A percentile compares a stretch with the other conserved stretches of the same genome.
Conservation (phyloP, 2,113 vertebrate genomes). For the Entomyzon cyanotis region DNA sequence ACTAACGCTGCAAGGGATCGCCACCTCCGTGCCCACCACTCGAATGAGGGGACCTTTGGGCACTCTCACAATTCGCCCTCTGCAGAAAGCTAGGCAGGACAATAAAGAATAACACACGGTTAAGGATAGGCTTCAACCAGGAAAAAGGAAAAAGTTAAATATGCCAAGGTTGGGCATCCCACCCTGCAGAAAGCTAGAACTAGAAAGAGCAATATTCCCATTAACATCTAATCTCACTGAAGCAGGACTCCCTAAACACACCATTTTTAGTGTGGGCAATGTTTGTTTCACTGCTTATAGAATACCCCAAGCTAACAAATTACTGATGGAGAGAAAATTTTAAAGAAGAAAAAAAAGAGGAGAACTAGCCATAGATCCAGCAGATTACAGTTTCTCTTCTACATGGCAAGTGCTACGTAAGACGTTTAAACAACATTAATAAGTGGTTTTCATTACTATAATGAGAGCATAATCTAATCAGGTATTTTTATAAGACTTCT, state of each 20-base stretch:
- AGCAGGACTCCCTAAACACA: not conserved
- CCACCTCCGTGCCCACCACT: conserved; percentile 83
- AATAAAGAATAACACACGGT: not conserved
- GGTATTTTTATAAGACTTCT: not conserved
- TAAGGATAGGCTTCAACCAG: not conserved
- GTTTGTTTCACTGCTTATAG: not conserved
- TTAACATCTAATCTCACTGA: not conserved
- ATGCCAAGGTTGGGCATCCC: not conserved
- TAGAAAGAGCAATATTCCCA: not conserved
- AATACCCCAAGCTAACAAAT: not conserved
- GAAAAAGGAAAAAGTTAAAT: not conserved
- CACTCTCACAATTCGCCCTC: conserved; percentile 85
- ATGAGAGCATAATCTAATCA: not conserved
- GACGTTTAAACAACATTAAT: not conserved
- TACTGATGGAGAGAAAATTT: not conserved
- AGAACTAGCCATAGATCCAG: not conserved
- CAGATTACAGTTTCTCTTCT: not conserved
- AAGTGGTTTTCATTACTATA: not conserved
- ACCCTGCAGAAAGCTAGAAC: not conserved
- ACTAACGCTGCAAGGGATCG: conserved; percentile 85
- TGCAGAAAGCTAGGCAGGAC: conserved; percentile 70
- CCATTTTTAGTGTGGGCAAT: not conserved
- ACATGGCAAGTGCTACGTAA: not conserved
- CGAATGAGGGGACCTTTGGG: conserved; percentile 83
- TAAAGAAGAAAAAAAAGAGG: fast-evolving